Conservation (phyloP, 2,113 vertebrate genomes). For the Phaethon lepturus region DNA sequence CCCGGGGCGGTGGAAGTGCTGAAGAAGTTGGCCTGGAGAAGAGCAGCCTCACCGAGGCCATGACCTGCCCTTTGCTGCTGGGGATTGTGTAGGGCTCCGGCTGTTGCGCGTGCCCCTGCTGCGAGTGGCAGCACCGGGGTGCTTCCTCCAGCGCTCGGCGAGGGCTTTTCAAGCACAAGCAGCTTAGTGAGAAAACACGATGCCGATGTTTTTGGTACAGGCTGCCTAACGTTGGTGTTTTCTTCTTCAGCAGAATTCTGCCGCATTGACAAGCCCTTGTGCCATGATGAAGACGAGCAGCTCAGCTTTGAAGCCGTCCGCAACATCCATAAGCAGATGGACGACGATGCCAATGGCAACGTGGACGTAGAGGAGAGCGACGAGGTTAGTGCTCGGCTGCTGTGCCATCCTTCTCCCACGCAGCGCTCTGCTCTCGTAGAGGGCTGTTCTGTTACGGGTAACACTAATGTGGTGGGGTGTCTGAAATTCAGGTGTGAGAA, state of each 20-base stretch:
- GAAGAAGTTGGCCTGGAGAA: not conserved
- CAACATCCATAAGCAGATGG: slow-evolving; percentile 98
- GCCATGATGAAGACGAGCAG: slow-evolving; percentile 86
- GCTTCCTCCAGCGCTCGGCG: accelerated
- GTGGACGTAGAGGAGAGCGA: slow-evolving; percentile 94
- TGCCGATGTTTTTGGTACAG: not conserved
- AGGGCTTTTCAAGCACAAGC: not conserved
- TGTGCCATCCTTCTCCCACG: not conserved
- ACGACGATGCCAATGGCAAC: slow-evolving; percentile 95
- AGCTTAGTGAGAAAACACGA: not conserved
- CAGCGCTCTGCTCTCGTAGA: accelerated
- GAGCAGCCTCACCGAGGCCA: not conserved
- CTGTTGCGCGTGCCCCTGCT: accelerated
- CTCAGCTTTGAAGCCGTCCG: slow-evolving; percentile 93
- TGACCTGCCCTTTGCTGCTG: too few relatives aligned
- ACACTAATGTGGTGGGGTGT: accelerated
- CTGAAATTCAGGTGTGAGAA: accelerated
- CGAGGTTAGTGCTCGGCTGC: slow-evolving; percentile 78
- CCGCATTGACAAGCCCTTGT: slow-evolving; percentile 87
- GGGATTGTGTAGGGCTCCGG: not conserved
- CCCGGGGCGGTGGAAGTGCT: not conserved
- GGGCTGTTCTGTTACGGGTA: accelerated
- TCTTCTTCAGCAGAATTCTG: slow-evolving; percentile 85
- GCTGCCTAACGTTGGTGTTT: not conserved
- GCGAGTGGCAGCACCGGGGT: accelerated